phyloP scores from a whole-genome alignment of 2,888 invertebrate species.

The Sinelater perroti region DNA sequence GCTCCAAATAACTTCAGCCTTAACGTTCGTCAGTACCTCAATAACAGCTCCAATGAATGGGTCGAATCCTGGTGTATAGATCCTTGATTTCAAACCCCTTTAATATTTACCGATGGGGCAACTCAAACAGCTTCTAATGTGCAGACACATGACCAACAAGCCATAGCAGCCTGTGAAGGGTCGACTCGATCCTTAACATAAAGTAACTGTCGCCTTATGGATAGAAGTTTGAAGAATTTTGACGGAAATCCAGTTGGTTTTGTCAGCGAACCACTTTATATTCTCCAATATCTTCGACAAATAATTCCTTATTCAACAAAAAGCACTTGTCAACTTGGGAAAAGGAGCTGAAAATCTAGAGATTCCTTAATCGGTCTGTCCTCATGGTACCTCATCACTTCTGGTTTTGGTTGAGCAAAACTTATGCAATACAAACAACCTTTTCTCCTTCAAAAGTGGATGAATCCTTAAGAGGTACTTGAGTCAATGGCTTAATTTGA shows the following conservation, averaged over 20 bases:
- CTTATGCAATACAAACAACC: slow-evolving; percentile 79
- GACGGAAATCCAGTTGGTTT: slow-evolving; percentile 63
- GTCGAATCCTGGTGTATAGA: too few relatives aligned
- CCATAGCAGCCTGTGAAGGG: too few relatives aligned
- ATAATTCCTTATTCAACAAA: slow-evolving; percentile 74
- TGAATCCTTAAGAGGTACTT: slow-evolving; percentile 73
- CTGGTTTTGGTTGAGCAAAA: slow-evolving; percentile 82
- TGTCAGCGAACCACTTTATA: slow-evolving; percentile 79
- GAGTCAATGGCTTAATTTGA: slow-evolving; percentile 77
- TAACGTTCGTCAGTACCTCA: too few relatives aligned
- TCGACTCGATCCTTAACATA: too few relatives aligned
- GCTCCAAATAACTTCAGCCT: too few relatives aligned
- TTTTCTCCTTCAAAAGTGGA: slow-evolving; percentile 74
- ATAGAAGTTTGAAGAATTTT: slow-evolving; percentile 74
- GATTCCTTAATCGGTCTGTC: slow-evolving; percentile 84
- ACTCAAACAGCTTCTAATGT: too few relatives aligned
- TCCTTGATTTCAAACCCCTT: too few relatives aligned
- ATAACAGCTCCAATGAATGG: too few relatives aligned
- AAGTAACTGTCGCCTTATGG: too few relatives aligned
- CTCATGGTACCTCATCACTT: slow-evolving; percentile 80
- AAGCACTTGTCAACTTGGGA: slow-evolving; percentile 86
- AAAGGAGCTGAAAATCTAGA: slow-evolving; percentile 79
- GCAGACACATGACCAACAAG: too few relatives aligned
- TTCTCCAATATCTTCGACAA: slow-evolving; percentile 77
- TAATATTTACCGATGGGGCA: too few relatives aligned